Conservation (phyloP, 2,113 vertebrate genomes). For the Cygnus buccinator region DNA sequence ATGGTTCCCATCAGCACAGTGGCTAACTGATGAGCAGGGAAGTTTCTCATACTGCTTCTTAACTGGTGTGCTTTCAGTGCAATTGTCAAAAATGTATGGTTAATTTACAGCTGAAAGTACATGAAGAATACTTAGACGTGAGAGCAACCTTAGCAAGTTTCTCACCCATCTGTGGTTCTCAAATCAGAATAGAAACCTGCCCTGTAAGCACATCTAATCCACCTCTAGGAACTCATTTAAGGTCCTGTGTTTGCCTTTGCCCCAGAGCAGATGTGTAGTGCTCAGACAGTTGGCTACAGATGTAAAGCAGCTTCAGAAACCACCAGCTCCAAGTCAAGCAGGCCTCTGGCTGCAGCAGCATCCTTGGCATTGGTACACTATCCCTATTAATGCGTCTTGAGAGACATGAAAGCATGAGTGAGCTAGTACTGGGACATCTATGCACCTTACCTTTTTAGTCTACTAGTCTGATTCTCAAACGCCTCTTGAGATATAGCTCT, state of each 20-base stretch:
- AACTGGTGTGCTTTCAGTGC: not conserved
- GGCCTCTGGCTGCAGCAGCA: not conserved
- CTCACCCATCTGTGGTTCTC: not conserved
- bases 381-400: not conserved
- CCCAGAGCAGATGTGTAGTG: not conserved
- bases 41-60: not conserved
- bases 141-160: not conserved
- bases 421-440: not conserved
- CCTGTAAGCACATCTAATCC: not conserved
- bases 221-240: not conserved
- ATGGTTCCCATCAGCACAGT: not conserved
- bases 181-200: not conserved
- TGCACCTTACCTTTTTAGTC: not conserved
- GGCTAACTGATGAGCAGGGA: not conserved
- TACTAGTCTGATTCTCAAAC: not conserved
- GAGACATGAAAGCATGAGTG: not conserved
- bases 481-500: not conserved
- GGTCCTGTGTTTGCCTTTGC: not conserved
- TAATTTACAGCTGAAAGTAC: not conserved
- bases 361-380: not conserved
- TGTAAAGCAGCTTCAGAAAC: not conserved
- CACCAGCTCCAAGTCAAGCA: not conserved
- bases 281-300: not conserved
- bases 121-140: not conserved
- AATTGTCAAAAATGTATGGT: not conserved